phyloP scores from a whole-genome alignment of 2,888 invertebrate genomes.

The Zeuzera pyrina region DNA sequence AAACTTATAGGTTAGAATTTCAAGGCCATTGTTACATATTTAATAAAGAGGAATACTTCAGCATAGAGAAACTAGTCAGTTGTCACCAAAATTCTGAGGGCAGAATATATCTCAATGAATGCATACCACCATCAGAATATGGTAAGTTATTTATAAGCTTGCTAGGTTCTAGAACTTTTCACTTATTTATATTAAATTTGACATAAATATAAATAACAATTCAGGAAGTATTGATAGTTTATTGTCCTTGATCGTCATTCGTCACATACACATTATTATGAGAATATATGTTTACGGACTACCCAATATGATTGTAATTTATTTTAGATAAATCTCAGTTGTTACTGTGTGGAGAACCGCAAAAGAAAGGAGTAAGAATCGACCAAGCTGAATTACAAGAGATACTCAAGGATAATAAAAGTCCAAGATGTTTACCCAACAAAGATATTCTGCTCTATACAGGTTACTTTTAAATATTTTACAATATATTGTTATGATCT shows the following conservation, averaged over 20 bases:
- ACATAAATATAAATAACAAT: no score
- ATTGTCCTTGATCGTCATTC: no score
- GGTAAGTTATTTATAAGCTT: constrained; percentile 65
- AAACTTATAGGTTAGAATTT: constrained; percentile 78
- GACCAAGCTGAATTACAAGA: constrained; percentile 62
- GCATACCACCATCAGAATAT: constrained; percentile 90
- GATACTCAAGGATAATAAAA: constrained; percentile 66
- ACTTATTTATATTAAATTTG: no score
- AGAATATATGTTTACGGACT: no score
- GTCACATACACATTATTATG: no score
- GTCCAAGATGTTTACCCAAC: constrained; percentile 79
- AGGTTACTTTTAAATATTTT: no score
- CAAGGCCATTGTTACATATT: constrained; percentile 63
- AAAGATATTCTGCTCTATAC: constrained; percentile 80
- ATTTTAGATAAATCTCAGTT: constrained; percentile 78
- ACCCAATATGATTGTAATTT: not conserved
- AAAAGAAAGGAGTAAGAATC: constrained; percentile 71
- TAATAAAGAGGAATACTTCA: constrained; percentile 75
- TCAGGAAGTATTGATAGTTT: no score
- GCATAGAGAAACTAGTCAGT: constrained; percentile 75
- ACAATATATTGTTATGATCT: no score
- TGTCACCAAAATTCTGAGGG: constrained; percentile 76
- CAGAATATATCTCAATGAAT: constrained; percentile 77
- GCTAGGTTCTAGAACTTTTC: no score
- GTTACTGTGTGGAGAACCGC: constrained; percentile 76